A percentile compares a stretch with the other conserved stretches of the same genome.
Evolutionary conservation across 35 echinoderm and acorn worm species (phyloP).

Genomic region (Stichopus chloronotus): DNA sequence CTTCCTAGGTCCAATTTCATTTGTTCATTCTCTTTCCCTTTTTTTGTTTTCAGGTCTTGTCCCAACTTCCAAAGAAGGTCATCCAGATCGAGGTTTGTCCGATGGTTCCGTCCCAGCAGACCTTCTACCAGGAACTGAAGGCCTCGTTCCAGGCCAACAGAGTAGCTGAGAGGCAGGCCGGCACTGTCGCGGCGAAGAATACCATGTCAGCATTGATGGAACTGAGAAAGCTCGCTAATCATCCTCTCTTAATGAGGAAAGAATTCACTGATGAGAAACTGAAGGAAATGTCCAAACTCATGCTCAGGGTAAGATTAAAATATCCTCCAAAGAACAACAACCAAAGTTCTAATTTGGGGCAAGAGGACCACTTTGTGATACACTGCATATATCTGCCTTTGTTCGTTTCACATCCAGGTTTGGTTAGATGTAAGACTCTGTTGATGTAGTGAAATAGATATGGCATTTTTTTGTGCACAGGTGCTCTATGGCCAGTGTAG

Average conservation of each 20-base stretch:
- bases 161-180: background rate
- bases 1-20: background rate
- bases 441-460: no score
- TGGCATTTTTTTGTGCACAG: no score
- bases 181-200: constrained; percentile 17
- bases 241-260: constrained; percentile 74
- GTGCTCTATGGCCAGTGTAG: no score
- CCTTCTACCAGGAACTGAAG: constrained; percentile 68
- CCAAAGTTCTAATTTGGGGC: no score
- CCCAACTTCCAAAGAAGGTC: constrained; percentile 81
- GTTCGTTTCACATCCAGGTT: no score
- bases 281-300: constrained; percentile 86
- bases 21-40: constrained; percentile 3
- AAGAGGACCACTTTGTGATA: no score
- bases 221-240: constrained; percentile 89
- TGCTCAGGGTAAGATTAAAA: constrained; percentile 81
- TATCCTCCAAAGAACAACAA: no score
- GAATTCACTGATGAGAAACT: constrained; percentile 81
- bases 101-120: constrained; percentile 66
- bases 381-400: no score
- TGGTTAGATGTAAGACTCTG: no score
- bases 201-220: constrained; percentile 81
- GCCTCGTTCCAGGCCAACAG: constrained; percentile 47
- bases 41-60: constrained; percentile 72
- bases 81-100: constrained; percentile 66